phyloP scores from a whole-genome alignment of 2,888 invertebrate genomes.

The Drosophila colorata region DNA sequence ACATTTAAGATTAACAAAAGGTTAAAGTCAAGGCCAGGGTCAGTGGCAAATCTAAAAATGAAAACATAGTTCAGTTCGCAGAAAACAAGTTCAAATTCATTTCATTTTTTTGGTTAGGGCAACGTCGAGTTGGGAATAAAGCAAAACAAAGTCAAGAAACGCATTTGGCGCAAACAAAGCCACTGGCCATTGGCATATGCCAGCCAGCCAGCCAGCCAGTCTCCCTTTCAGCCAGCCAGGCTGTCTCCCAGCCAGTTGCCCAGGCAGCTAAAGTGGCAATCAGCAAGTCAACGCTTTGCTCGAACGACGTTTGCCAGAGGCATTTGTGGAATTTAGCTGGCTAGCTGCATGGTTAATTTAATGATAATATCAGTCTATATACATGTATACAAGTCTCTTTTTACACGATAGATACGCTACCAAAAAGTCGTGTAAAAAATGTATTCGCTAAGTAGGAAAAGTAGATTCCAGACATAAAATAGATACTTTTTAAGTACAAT shows the following conservation, averaged over 20 bases:
- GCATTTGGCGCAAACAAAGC: slow-evolving; percentile 71
- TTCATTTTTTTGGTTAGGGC: neutral
- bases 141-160: slow-evolving; percentile 56
- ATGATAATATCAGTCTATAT: too few species aligned
- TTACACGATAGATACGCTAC: too few species aligned
- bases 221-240: slow-evolving; percentile 7
- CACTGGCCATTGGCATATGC: slow-evolving; percentile 73
- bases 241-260: slow-evolving; percentile 27
- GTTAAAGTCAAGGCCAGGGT: slow-evolving; percentile 42
- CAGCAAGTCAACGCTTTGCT: slow-evolving; percentile 32
- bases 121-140: slow-evolving; percentile 3
- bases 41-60: slow-evolving; percentile 16
- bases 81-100: slow-evolving; percentile 35
- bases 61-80: slow-evolving; percentile 12
- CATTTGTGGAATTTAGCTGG: slow-evolving; percentile 12
- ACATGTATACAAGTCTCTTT: too few species aligned
- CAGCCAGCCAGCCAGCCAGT: slow-evolving; percentile 14
- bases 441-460: too few species aligned
- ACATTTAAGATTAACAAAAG: slow-evolving; percentile 9
- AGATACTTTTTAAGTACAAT: too few species aligned
- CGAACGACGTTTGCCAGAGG: slow-evolving; percentile 23
- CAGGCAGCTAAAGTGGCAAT: slow-evolving; percentile 37
- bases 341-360: too few species aligned
- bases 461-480: too few species aligned
- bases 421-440: too few species aligned